Percentiles rank a stretch among this genome's conserved stretches.
These are phyloP conservation scores for Drosophila algonquin DNA, from an alignment of 2,888 invertebrate species.

Conservation along the genomic window DNA sequence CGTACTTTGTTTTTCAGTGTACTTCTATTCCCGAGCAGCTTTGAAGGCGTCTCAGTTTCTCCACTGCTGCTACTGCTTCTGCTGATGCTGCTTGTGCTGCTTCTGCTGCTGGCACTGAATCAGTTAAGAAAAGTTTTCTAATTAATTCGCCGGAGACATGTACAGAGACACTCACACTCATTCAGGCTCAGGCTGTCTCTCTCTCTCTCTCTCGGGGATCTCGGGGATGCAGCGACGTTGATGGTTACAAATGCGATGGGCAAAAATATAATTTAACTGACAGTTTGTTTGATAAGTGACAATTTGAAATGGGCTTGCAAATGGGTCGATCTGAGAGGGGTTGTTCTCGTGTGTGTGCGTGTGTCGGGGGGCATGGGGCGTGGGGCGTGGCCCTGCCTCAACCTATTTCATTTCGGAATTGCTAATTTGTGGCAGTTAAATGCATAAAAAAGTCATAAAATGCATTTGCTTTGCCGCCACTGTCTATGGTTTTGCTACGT, in stretches of 20 bases:
- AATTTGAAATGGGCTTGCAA: constrained; percentile 51
- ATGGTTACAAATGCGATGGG: constrained; percentile 52
- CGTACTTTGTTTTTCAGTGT: constrained; percentile 11
- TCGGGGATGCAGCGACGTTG: constrained; percentile 43
- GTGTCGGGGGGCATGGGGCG: constrained; percentile 16
- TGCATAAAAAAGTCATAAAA: constrained; percentile 62
- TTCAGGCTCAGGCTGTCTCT: background rate
- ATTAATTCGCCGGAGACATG: constrained; percentile 76
- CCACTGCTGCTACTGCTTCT: constrained; percentile 45
- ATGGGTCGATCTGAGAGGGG: background rate
- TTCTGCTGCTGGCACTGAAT: constrained; percentile 71
- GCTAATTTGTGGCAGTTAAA: constrained; percentile 61
- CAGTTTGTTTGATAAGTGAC: constrained; percentile 66
- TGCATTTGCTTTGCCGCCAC: constrained; percentile 67
- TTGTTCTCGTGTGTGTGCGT: constrained; percentile 2
- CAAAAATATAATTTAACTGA: constrained; percentile 71
- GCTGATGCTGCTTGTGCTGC: constrained; percentile 38
- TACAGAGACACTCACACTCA: constrained; percentile 40
- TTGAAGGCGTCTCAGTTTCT: constrained; percentile 51
- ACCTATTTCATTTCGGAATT: constrained; percentile 36
- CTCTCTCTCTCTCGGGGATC: background rate
- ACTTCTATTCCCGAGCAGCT: constrained; percentile 41
- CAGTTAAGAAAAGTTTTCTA: constrained; percentile 80
- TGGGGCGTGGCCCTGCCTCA: constrained; percentile 38
- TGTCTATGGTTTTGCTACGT: constrained; percentile 3